Percentiles rank a stretch among this genome's conserved stretches.
phyloP scores from a whole-genome alignment of 2,888 invertebrate genomes.

The Elegia similella region DNA sequence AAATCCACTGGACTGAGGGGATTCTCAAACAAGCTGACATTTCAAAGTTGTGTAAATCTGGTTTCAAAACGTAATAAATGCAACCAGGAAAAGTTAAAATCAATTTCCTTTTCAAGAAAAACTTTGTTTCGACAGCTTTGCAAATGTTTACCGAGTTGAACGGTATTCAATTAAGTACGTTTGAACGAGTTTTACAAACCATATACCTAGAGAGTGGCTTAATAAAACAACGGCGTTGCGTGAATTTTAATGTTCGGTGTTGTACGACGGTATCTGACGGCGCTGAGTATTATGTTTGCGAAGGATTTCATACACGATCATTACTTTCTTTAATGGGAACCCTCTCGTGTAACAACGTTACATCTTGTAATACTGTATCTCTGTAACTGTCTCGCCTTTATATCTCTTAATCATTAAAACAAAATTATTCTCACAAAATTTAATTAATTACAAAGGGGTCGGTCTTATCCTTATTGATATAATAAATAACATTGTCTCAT shows the following conservation, averaged over 20 bases:
- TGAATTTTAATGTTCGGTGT: slow-evolving; percentile 12
- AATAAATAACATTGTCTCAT: slow-evolving; percentile 11
- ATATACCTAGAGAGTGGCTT: slow-evolving; percentile 31
- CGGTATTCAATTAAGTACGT: slow-evolving; percentile 44
- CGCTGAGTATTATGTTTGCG: neutral
- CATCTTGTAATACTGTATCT: neutral
- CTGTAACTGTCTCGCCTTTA: neutral
- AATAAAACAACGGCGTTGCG: slow-evolving; percentile 21
- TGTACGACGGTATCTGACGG: neutral
- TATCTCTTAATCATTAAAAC: slow-evolving; percentile 4
- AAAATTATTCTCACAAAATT: slow-evolving; percentile 10
- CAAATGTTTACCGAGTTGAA: slow-evolving; percentile 47
- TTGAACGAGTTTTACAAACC: slow-evolving; percentile 38
- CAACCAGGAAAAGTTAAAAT: slow-evolving; percentile 38
- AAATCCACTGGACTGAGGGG: neutral
- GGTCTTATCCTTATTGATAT: slow-evolving; percentile 3
- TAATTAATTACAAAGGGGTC: neutral
- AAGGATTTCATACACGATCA: neutral
- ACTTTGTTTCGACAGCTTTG: slow-evolving; percentile 46
- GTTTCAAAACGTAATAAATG: slow-evolving; percentile 24
- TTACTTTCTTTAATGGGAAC: neutral
- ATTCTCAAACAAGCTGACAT: neutral
- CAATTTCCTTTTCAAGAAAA: slow-evolving; percentile 39
- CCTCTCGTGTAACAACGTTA: neutral
- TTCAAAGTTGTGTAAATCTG: neutral